Evolutionary conservation across 2,888 invertebrate genomes (phyloP).

Genomic region (Aleiodes alternator): DNA sequence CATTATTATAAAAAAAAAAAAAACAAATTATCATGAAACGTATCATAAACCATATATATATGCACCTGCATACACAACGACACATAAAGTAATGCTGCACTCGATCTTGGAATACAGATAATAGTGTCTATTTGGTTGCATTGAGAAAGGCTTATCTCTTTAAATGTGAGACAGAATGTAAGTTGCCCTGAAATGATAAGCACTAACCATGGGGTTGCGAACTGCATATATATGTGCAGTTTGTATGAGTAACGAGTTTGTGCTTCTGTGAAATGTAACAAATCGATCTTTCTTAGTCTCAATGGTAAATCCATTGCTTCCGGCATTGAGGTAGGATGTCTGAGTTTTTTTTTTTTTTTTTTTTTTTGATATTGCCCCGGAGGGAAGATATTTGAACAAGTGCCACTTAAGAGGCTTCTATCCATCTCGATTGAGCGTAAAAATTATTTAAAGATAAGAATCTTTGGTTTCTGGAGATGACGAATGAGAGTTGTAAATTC

Average conservation of each 20-base stretch:
- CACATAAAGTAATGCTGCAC: background rate
- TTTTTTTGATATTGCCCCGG: background rate
- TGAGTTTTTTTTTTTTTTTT: background rate
- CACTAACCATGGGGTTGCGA: conserved; percentile 41
- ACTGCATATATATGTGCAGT: conserved; percentile 11
- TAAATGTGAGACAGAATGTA: conserved; percentile 32
- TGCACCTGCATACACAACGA: background rate
- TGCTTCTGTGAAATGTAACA: conserved; percentile 21
- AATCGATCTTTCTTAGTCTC: conserved; percentile 41
- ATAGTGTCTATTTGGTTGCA: conserved; percentile 26
- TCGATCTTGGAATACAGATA: background rate
- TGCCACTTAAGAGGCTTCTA: conserved; percentile 23
- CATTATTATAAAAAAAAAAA: background rate
- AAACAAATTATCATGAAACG: background rate
- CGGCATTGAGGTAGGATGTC: conserved; percentile 33
- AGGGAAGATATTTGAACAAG: conserved; percentile 4
- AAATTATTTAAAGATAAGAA: background rate
- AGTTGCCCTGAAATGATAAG: conserved; percentile 39
- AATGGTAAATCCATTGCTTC: conserved; percentile 38
- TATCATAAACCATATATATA: background rate
- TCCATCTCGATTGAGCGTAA: background rate
- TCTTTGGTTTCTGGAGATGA: too few relatives aligned
- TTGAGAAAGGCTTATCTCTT: conserved; percentile 16
- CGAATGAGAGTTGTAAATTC: too few relatives aligned
- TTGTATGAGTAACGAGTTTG: conserved; percentile 38